Base-by-base conservation (phyloP, 2,888 invertebrate species). In the Eristalinus sepulchralis region DNA sequence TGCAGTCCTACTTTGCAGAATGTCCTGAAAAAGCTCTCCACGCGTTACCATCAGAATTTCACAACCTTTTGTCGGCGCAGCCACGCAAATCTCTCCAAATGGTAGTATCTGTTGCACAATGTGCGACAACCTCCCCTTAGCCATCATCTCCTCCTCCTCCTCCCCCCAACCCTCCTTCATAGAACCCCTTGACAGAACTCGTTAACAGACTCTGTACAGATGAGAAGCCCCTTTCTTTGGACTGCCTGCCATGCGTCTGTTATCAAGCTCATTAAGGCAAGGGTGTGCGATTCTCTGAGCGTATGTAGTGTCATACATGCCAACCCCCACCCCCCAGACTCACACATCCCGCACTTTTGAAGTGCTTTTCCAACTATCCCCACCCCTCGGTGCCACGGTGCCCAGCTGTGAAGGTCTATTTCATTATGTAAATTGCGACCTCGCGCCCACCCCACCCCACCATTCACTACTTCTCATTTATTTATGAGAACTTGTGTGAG, bases 391-490 rank as follows among this genome's bases (percentile, higher is more conserved):
- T 22, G n/a, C n/a, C n/a, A 6, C 24, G 6, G 34, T 53, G 22
- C 27, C n/a, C 72, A 62, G 53, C 60, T 82, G 60, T 70, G 70
- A n/a, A 47, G 77, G 79, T 75, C 71, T 78, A 71, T 83, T 86
- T 83, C 83, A 86, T 86, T 86, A 86, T 86, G 83, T 86, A 86
- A 83, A 86, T 85, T 85, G 71, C 72, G 66, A 63, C n/a, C 24
- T 39, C 24, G 63, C 70, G 39, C 60, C 75, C 84, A 75, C 66
- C 72, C 64, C 34, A 53, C 33, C 70, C 53, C 53, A 36, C 36
- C 39, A 24, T 55, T n/a, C 33, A 64, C 47, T 47, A 64, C 73
- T 85, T 79, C 70, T 79, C 86, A 86, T 86, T 86, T 86, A 86
- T 86, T 79, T 86, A 86, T 78, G 71, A 67, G 83, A 70, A 79